Evolutionary conservation across 1,140 invertebrate genomes (phyloP).

Genomic region (Cydia amplana): DNA sequence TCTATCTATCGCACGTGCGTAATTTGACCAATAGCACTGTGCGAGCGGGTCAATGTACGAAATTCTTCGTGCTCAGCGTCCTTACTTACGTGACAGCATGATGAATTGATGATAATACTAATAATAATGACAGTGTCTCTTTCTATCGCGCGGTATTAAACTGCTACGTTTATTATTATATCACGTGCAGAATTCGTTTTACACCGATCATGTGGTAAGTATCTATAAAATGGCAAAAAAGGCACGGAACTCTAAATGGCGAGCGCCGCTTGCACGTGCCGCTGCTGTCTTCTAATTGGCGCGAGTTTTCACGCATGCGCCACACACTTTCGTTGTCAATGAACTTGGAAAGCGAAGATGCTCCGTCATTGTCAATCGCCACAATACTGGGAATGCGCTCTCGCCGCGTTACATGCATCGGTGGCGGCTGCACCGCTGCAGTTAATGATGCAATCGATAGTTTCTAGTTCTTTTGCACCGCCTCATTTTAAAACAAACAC

Average conservation of each 20-base stretch:
- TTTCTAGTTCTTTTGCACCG: neutral
- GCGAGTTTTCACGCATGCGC: conserved; percentile 71
- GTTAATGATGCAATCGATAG: conserved; percentile 45
- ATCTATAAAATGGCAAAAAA: neutral
- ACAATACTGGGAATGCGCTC: conserved; percentile 74
- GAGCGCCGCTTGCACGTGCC: neutral
- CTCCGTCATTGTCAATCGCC: conserved; percentile 67
- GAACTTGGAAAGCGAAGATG: conserved; percentile 77
- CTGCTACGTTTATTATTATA: too few relatives aligned
- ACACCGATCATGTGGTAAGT: too few relatives aligned
- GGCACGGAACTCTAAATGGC: neutral
- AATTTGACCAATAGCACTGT: too few relatives aligned
- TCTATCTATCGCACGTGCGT: too few relatives aligned
- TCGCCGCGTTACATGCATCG: conserved; percentile 61
- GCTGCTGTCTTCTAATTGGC: conserved; percentile 48
- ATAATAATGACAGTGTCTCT: too few relatives aligned
- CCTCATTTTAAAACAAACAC: too few relatives aligned
- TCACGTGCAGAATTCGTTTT: too few relatives aligned
- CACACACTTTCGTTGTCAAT: conserved; percentile 76
- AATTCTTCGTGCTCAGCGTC: too few relatives aligned
- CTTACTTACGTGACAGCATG: too few relatives aligned
- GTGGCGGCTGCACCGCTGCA: conserved; percentile 44
- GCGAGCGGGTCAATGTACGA: too few relatives aligned
- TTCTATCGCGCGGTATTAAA: too few relatives aligned
- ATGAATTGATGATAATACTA: too few relatives aligned